Base-by-base conservation (phyloP, 2,113 vertebrate species). In the Ardeotis arabs region DNA sequence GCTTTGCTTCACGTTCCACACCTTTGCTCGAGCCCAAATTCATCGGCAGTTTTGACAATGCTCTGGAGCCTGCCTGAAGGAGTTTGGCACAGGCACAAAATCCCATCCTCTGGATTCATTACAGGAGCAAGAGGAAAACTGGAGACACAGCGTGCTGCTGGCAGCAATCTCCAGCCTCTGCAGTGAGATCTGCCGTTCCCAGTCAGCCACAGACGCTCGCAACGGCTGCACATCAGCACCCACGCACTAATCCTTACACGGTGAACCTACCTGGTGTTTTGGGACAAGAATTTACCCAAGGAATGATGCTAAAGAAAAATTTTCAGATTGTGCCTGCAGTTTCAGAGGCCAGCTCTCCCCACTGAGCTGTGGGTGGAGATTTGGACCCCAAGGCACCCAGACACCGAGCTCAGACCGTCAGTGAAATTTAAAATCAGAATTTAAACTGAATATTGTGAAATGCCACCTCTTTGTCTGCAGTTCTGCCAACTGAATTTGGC, bases 251-350 rank as follows among this genome's bases (percentile, higher is more conserved):
- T 20, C 64, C 87, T 78, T 10, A 47, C 41, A 16, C 0, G 0
- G 25, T 14, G 25, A 53, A 27, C 23, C 39, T 59, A 70, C 80
- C 64, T 29, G 6, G 5, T 2, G 0, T 29, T 18, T 66, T 8
- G 58, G 58, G 74, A 35, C 14, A 59, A 72, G 45, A 50, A 72
- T 31, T 17, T 66, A 33, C 70, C 49, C 41, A 7, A 53, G 1
- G 31, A 77, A 55, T 2, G 55, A 67, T 24, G 39, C 7, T 63
- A 7, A 84, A 59, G 62, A 45, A 41, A 47, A n/a, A 39, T 1
- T 19, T 70, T 29, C 52, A 55, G 45, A 44, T n/a, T 17, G 10
- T 0, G 3, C 9, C 35, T 0, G 0, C 16, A 4, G 10, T 37
- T 84, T 85, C 33, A 35, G 69, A 91, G 53, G 22, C 8, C 52